These are phyloP conservation scores for Colistium nudipinnis DNA, from an alignment of 2,113 vertebrate genomes.

Conservation along the genomic window DNA sequence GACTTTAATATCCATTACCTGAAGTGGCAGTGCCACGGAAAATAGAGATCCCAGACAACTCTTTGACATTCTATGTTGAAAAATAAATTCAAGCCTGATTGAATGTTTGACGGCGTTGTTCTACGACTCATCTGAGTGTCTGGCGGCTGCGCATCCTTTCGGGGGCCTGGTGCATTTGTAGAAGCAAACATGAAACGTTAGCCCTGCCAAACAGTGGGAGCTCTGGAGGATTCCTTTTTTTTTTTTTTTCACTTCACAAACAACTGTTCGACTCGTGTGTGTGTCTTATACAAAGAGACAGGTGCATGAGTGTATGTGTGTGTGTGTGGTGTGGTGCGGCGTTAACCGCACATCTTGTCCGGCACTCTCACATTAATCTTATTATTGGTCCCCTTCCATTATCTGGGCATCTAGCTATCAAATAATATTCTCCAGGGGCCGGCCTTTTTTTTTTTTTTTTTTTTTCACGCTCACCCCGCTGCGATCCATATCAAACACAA, in stretches of 20 bases:
- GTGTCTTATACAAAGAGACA: slow-evolving; percentile 17
- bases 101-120: slow-evolving; percentile 68
- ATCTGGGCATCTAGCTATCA: slow-evolving; percentile 46
- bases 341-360: slow-evolving; percentile 17
- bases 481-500: slow-evolving; percentile 36
- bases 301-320: background rate
- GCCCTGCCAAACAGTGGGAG: background rate
- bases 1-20: slow-evolving; percentile 66
- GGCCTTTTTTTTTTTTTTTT: slow-evolving; percentile 23
- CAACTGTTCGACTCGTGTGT: background rate
- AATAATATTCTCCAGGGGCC: slow-evolving; percentile 34
- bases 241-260: slow-evolving; percentile 15
- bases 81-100: slow-evolving; percentile 68
- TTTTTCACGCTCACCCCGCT: background rate
- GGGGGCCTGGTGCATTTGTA: slow-evolving; percentile 10
- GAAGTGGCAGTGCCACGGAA: slow-evolving; percentile 48
- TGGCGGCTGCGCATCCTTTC: slow-evolving; percentile 50
- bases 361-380: slow-evolving; percentile 33
- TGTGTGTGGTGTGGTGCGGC: background rate
- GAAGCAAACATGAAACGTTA: slow-evolving; percentile 36
- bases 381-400: slow-evolving; percentile 36
- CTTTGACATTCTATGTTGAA: slow-evolving; percentile 71
- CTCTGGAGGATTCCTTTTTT: slow-evolving; percentile 14
- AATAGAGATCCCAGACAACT: slow-evolving; percentile 55
- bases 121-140: slow-evolving; percentile 52